Conservation (phyloP, 2,888 invertebrate genomes). For the Pantelozetes paolii region DNA sequence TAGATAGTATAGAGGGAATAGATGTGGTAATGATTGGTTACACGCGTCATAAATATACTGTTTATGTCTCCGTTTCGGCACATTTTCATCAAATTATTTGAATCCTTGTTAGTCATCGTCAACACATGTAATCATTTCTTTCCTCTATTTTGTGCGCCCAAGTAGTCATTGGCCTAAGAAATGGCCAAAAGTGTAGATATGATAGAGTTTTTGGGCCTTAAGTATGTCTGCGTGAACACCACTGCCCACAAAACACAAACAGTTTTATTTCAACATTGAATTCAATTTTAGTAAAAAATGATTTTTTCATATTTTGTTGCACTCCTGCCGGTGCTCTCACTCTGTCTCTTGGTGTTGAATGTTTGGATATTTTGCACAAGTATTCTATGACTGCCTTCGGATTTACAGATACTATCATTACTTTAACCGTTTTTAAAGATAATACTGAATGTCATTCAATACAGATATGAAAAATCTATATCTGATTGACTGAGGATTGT, state of each 20-base stretch:
- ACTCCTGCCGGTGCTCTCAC: neutral
- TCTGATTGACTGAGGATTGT: neutral
- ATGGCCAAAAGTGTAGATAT: neutral
- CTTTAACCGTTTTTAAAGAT: neutral
- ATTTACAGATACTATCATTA: constrained; percentile 30
- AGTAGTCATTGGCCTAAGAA: neutral
- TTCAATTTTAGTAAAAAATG: too few relatives aligned
- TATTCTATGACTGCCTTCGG: constrained; percentile 10
- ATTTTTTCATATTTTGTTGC: neutral
- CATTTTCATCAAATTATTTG: constrained; percentile 21
- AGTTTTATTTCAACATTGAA: too few relatives aligned
- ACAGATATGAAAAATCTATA: neutral
- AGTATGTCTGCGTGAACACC: neutral
- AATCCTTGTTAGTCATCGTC: neutral
- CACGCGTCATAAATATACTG: constrained; percentile 11
- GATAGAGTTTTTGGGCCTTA: neutral
- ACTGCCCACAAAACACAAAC: constrained; percentile 25
- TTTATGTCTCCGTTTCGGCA: constrained; percentile 15
- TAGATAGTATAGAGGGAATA: neutral
- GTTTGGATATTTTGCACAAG: neutral
- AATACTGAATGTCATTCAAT: neutral
- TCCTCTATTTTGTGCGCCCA: neutral
- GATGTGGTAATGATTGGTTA: constrained; percentile 31
- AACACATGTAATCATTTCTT: constrained; percentile 24
- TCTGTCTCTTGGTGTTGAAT: constrained; percentile 8